Evolutionary conservation across 2,888 invertebrate genomes (phyloP), one percentile per base, ranked within the genome.

Genomic region (Lumbricus terrestris): DNA sequence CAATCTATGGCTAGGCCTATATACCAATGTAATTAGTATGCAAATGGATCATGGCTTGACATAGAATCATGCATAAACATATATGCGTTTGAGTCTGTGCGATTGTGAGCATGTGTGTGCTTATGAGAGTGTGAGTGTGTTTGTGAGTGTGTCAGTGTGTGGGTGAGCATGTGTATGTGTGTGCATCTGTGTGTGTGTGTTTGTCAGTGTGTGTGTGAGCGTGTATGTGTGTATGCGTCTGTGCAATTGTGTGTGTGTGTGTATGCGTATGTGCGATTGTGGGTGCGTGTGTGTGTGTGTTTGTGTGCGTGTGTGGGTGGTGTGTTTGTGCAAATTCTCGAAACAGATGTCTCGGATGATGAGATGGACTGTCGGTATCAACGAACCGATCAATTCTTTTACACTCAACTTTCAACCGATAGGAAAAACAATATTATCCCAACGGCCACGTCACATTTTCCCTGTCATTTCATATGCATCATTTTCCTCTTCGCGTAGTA

Each of bases 391-490:
- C 88, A 37, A 40, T 88, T 88, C 33, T 88, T 40, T 42, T 33
- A 42, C 88, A 40, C 40, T 40, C 35, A 47, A 37, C 40, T 42
- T 38, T 40, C 34, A 42, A 37, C 47, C 33, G 20, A 88, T 20
- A 37, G 88, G 37, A 34, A 88, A 47, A 88, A 47, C 42, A 88
- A n/a, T 88, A 88, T 88, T 88, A 47, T 88, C 38, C 37, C 47
- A 69, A n/a, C 69, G 69, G 69, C 69, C 69, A 69, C n/a, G 69
- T 69, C 69, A 69, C 13, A n/a, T n/a, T 69, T 69, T 69, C 69
- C 69, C n/a, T 11, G 69, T 69, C 69, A 69, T 69, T 69, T 69
- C 69, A 47, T 47, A 47, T 47, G 47, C 47, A 69, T 69, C 69
- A n/a, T 29, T 69, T 69, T 69, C 69, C 69, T 69, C 69, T 69